Conservation (phyloP, 2,888 invertebrate genomes). For the Electrophaes corylata region DNA sequence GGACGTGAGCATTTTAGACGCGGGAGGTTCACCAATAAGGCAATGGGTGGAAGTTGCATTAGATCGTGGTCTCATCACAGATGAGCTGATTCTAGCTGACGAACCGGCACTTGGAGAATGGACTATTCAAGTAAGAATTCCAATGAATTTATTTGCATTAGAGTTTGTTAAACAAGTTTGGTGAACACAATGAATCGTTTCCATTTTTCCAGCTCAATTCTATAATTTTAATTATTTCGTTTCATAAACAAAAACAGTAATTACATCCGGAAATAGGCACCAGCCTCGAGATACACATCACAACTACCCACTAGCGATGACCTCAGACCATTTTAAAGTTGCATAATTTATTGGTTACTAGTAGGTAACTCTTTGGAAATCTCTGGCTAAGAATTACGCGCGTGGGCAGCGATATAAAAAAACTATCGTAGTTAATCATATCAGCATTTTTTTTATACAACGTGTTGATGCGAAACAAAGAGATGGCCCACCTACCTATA, state of each 20-base stretch:
- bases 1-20: slow-evolving; percentile 70
- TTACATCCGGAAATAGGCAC: slow-evolving; percentile 33
- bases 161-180: not conserved
- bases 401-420: slow-evolving; percentile 66
- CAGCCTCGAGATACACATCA: slow-evolving; percentile 37
- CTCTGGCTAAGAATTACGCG: slow-evolving; percentile 50
- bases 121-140: slow-evolving; percentile 86
- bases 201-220: not conserved
- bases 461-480: too few species aligned
- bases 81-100: slow-evolving; percentile 90
- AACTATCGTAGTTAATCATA: not conserved
- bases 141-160: not conserved
- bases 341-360: slow-evolving; percentile 29
- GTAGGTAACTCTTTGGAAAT: slow-evolving; percentile 1
- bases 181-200: slow-evolving; percentile 2
- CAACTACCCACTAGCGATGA: slow-evolving; percentile 35
- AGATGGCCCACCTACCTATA: too few species aligned
- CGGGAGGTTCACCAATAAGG: slow-evolving; percentile 90
- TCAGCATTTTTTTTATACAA: too few species aligned
- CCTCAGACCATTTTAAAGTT: slow-evolving; percentile 35
- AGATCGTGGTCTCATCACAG: slow-evolving; percentile 89
- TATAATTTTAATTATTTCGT: slow-evolving; percentile 11
- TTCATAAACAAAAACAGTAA: slow-evolving; percentile 26
- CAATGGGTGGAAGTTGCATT: slow-evolving; percentile 89
- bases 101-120: slow-evolving; percentile 94